Percentiles rank a stretch among this genome's conserved stretches.
Conservation (phyloP, 2,113 vertebrate genomes). For the Rhizomys pruinosus region DNA sequence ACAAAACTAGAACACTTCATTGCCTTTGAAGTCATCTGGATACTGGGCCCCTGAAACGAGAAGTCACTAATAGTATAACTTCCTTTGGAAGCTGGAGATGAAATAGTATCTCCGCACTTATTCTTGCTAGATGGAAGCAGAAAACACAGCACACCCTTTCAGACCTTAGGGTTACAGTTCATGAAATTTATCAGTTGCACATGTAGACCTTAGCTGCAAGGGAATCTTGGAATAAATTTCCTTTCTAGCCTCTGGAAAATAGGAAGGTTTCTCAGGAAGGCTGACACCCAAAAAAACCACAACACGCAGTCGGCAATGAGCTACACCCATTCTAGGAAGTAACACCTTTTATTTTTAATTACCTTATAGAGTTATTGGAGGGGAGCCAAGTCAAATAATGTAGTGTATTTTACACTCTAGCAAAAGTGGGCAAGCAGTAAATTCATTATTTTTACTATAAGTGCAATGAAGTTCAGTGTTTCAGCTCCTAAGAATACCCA, state of each 20-base stretch:
- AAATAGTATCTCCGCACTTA: background rate
- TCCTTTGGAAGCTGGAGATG: background rate
- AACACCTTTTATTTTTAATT: background rate
- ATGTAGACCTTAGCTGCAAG: background rate
- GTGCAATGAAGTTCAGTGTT: background rate
- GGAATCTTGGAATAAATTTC: constrained; percentile 1
- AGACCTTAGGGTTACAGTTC: background rate
- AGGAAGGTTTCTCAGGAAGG: background rate
- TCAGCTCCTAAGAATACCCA: constrained; percentile 15
- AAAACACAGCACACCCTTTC: background rate
- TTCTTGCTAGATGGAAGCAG: background rate
- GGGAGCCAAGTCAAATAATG: constrained; percentile 24
- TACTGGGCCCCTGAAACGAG: background rate
- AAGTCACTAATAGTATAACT: background rate
- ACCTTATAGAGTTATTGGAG: background rate
- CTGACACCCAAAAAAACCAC: no score
- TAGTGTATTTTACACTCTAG: constrained; percentile 23
- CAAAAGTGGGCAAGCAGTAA: background rate
- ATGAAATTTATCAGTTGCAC: background rate
- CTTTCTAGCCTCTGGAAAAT: constrained; percentile 11
- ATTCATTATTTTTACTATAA: constrained; percentile 42
- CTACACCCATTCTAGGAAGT: background rate
- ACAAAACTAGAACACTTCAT: no score
- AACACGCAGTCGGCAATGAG: background rate
- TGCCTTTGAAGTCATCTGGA: background rate